These are phyloP conservation scores for Pheosia gnoma DNA, from an alignment of 2,888 invertebrate species.

Conservation along the genomic window DNA sequence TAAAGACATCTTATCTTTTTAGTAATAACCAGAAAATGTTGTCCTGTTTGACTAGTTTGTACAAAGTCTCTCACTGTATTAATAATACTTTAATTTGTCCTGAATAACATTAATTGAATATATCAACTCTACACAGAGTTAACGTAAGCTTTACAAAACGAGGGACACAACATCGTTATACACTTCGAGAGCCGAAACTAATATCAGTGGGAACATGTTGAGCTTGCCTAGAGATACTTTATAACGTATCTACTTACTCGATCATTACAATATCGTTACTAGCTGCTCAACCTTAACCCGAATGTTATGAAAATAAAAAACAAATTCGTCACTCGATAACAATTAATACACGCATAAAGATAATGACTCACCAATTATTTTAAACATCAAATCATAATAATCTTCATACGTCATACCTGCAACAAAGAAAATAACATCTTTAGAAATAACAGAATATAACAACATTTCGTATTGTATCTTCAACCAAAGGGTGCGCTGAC, in stretches of 20 bases:
- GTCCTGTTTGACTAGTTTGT: too few species aligned
- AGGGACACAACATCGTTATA: conserved; percentile 51
- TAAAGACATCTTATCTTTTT: too few species aligned
- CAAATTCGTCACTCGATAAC: background rate
- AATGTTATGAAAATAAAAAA: background rate
- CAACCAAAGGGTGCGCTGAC: conserved; percentile 60
- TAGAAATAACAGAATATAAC: conserved; percentile 45
- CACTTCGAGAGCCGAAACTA: conserved; percentile 51
- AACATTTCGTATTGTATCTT: conserved; percentile 54
- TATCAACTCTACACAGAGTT: conserved; percentile 19
- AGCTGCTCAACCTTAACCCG: conserved; percentile 2
- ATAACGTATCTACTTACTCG: conserved; percentile 7
- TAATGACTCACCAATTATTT: conserved; percentile 1
- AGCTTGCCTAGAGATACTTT: conserved; percentile 12
- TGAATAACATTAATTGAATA: background rate
- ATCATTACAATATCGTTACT: conserved; percentile 5
- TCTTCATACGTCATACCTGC: conserved; percentile 52
- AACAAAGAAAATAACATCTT: conserved; percentile 58
- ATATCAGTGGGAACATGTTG: conserved; percentile 40
- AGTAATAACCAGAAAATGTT: too few species aligned
- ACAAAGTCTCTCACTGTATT: background rate
- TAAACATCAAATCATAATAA: background rate
- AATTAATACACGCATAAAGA: background rate
- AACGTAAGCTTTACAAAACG: conserved; percentile 38
- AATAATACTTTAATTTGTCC: background rate